Base-by-base conservation (phyloP, 2,888 invertebrate species). In the Poecilus cupreus region DNA sequence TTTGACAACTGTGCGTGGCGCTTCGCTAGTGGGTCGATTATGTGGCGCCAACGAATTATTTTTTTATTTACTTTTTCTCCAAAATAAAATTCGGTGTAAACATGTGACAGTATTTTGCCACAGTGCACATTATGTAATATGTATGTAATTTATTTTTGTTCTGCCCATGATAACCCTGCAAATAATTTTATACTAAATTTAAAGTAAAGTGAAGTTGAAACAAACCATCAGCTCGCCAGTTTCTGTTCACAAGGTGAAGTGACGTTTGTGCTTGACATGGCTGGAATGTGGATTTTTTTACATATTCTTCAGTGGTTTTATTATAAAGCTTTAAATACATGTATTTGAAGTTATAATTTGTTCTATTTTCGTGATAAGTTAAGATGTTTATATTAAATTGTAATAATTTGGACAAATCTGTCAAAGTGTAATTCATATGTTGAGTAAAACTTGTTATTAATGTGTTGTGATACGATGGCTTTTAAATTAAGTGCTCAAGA, bases 401-500 rank as follows among this genome's bases (percentile, higher is more conserved):
- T 20, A 16, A 37, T 39, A 68, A 39, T 39, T 39, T 16, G 6
- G 10, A 18, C 8, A 20, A 68, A 43, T 68, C 54, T 57, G 57
- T 76, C 32, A 75, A 49, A 49, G 11, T 49, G 22, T 75, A 75
- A 49, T 11, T 75, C 74, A 75, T 49, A 51, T 75, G 74, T 75
- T 51, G 18, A 49, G 20, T 68, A 68, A 68, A 39, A n/a, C 18
- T 46, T 46, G 46, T 72, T 46, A 43, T 72, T 32, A 46, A 72
- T 46, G 46, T 72, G 46, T 46, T 57, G 60, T 77, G 60, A 24
- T 57, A 57, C 60, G 39, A 84, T 85, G 84, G 86, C 89, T 80
- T 87, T 89, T 85, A 91, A 90, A 86, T 85, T 91, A 82, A 90
- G 88, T 83, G 88, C 86, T 85, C 91, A 93, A 86, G 94, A 94